Conservation (phyloP, 2,888 invertebrate species). For the Drosophila niveifrons region DNA sequence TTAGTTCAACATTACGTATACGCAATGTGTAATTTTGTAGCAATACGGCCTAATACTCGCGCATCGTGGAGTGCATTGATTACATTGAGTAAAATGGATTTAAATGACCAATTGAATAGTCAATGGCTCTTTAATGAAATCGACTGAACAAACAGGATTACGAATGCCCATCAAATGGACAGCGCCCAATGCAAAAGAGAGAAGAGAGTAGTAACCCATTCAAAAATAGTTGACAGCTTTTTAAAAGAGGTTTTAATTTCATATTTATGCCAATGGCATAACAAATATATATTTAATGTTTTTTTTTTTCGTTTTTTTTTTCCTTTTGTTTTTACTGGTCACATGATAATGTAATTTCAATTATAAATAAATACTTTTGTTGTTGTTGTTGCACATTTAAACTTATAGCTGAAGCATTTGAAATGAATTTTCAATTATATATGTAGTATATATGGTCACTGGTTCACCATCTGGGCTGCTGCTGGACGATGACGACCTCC, state of each 20-base stretch:
- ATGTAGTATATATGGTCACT: too few species aligned
- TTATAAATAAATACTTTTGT: slow-evolving; percentile 53
- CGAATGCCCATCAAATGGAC: slow-evolving; percentile 6
- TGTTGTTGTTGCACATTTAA: slow-evolving; percentile 21
- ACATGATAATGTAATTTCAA: slow-evolving; percentile 58
- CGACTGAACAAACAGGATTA: slow-evolving; percentile 21
- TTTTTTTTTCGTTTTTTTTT: slow-evolving; percentile 7
- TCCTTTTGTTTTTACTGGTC: slow-evolving; percentile 6
- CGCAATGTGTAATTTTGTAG: slow-evolving; percentile 1
- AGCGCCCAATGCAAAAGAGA: background rate
- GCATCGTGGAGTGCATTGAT: slow-evolving; percentile 14
- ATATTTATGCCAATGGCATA: slow-evolving; percentile 61
- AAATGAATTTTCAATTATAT: slow-evolving; percentile 43
- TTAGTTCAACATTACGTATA: background rate
- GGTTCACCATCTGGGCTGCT: slow-evolving; percentile 63
- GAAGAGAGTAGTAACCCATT: background rate
- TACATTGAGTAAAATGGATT: slow-evolving; percentile 26
- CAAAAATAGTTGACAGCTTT: slow-evolving; percentile 27
- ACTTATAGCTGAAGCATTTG: slow-evolving; percentile 37
- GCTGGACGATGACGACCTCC: slow-evolving; percentile 66
- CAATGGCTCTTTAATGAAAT: slow-evolving; percentile 20
- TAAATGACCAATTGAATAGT: slow-evolving; percentile 32
- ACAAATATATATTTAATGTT: slow-evolving; percentile 48
- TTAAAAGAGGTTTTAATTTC: slow-evolving; percentile 44
- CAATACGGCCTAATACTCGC: slow-evolving; percentile 21